Evolutionary conservation across 2,888 invertebrate species (phyloP), one percentile per base, ranked within the genome.

Genomic region (Caenorhabditis panamensis): DNA sequence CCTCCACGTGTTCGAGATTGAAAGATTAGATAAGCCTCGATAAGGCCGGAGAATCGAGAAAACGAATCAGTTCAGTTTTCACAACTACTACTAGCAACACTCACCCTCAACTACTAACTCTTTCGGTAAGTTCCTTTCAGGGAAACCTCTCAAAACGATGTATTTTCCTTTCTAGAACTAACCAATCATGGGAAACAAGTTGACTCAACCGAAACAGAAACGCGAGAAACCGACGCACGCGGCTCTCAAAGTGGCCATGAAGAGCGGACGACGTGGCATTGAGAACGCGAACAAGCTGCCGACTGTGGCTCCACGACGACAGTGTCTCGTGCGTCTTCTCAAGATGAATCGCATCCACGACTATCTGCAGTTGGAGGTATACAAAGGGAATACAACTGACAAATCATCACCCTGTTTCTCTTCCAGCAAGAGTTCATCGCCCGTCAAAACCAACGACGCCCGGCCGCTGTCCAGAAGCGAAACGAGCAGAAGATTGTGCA

Each of bases 291-390:
- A 96, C 98, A 5, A 94, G 97, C 91, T 99, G 99, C 92, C 94
- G 97, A 68, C 93, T 99, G 83, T 98, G 97, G 91, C 56, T 2
- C 88, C 88, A 16, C 77, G 82, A n/a, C 77, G 87, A 28, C 85
- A 84, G 44, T 88, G 88, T 59, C 83, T 85, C n/a, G 83, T 87
- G 6, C 82, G 87, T 1, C 92, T 97, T 78, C 92, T 99, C 53
- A 98, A 99, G 92, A 92, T 96, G 72, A 98, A 99, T 91, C 94
- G 99, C 84, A 98, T 99, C 87, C 99, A 99, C 92, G 99, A 99
- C 93, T 99, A 97, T 91, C 93, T 99, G 5, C 93, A 99, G 84
- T 97, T 99, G 97, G 99, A 99, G 73, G 77, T 77, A 9, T 24
- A 18, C 8, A 8, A 18, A 22, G 20, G 13, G 20, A 28, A 26